Conservation (phyloP, 1,140 invertebrate genomes). For the Aethina tumida region DNA sequence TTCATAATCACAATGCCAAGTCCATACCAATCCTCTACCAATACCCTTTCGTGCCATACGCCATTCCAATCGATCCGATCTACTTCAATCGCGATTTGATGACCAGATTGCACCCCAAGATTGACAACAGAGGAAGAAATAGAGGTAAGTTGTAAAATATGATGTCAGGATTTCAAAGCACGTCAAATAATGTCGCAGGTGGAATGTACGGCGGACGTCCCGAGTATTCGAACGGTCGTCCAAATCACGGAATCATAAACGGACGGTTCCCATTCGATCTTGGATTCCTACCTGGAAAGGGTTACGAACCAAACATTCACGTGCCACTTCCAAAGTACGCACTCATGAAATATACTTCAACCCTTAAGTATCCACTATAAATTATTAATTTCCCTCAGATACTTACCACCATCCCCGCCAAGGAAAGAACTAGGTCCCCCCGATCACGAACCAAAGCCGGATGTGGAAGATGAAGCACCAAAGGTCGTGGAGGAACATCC, state of each 20-base stretch:
- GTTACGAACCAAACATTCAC: conserved; percentile 9
- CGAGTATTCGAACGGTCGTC: conserved; percentile 19
- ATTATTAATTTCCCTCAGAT: conserved; percentile 7
- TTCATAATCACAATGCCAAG: not conserved
- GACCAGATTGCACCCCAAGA: too few relatives aligned
- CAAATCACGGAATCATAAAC: conserved; percentile 14
- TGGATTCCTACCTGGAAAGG: conserved; percentile 19
- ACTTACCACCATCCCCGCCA: not conserved
- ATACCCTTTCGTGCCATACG: conserved; percentile 3
- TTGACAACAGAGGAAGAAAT: too few relatives aligned
- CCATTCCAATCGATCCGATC: not conserved
- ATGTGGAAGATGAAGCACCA: conserved; percentile 22
- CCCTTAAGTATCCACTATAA: not conserved
- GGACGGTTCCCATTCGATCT: conserved; percentile 17
- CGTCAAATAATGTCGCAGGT: too few relatives aligned
- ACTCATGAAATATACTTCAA: conserved; percentile 9
- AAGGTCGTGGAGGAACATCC: conserved; percentile 30
- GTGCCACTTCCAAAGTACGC: not conserved
- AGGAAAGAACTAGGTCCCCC: conserved; percentile 16
- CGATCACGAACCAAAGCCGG: conserved; percentile 19
- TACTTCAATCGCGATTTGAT: too few relatives aligned
- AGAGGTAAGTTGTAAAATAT: too few relatives aligned
- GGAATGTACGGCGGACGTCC: conserved; percentile 17
- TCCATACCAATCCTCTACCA: not conserved
- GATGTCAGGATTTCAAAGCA: too few relatives aligned